Evolutionary conservation across 2,113 vertebrate genomes (phyloP).

Genomic region (Dendrocopos noguchii): DNA sequence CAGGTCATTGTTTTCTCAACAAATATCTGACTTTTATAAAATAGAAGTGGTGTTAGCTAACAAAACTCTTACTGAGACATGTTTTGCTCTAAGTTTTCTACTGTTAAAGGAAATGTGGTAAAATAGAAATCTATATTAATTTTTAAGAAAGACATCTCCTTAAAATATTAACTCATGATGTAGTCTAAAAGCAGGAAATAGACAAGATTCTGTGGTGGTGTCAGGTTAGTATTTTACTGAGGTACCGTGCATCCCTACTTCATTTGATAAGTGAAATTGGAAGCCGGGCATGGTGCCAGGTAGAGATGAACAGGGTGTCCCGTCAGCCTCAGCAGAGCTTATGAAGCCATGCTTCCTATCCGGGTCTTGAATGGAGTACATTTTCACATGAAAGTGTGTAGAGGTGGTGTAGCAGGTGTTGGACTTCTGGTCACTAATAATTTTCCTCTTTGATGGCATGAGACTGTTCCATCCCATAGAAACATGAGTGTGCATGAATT

Average conservation of each 20-base stretch:
- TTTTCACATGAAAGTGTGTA: background rate
- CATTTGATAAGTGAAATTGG: background rate
- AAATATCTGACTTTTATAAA: background rate
- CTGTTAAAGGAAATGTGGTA: background rate
- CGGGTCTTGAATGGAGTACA: background rate
- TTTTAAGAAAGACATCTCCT: background rate
- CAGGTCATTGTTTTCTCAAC: background rate
- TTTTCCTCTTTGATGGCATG: constrained; percentile 5
- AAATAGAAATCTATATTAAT: background rate
- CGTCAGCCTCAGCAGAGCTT: background rate
- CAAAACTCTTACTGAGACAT: too few relatives aligned
- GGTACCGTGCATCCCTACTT: background rate
- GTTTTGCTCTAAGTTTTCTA: background rate
- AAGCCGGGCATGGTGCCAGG: background rate
- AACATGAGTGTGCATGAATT: background rate
- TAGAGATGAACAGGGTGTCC: background rate
- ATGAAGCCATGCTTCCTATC: background rate
- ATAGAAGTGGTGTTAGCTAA: background rate
- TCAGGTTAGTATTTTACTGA: background rate
- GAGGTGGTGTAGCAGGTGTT: background rate
- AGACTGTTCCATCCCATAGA: constrained; percentile 2
- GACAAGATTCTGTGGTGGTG: background rate
- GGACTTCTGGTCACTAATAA: background rate
- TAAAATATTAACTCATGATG: background rate
- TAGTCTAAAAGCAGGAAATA: background rate